phyloP scores from a whole-genome alignment of 2,888 invertebrate species.

The Cephus sareptanus region DNA sequence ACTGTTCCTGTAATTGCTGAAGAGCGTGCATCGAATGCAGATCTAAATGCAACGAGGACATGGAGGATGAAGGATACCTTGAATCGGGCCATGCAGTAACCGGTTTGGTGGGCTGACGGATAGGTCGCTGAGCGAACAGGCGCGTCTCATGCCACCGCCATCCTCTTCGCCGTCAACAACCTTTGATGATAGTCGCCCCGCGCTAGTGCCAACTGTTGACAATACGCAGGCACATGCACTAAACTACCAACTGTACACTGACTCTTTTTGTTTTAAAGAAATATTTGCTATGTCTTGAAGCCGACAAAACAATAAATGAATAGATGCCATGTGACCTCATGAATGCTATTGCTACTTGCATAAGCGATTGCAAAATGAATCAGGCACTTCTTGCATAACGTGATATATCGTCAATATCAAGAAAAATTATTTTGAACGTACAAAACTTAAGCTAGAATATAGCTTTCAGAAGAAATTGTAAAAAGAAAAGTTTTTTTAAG shows the following conservation, averaged over 20 bases:
- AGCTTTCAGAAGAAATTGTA: neutral
- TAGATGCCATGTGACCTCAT: neutral
- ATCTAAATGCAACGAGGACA: constrained; percentile 1
- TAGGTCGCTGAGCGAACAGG: constrained; percentile 84
- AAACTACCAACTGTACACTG: constrained; percentile 25
- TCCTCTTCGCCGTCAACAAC: constrained; percentile 65
- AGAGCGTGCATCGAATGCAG: neutral
- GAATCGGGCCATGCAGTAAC: constrained; percentile 71
- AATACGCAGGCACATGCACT: constrained; percentile 58
- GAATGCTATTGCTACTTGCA: neutral
- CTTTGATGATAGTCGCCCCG: constrained; percentile 57
- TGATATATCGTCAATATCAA: neutral
- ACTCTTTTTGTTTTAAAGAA: neutral
- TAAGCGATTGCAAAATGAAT: neutral
- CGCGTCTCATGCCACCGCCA: constrained; percentile 77
- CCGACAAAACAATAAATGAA: neutral
- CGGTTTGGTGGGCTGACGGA: constrained; percentile 72
- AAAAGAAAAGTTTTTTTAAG: neutral
- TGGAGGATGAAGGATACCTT: constrained; percentile 66
- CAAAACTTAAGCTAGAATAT: too few relatives aligned
- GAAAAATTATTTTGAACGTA: neutral
- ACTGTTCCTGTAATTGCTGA: neutral
- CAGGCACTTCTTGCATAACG: neutral
- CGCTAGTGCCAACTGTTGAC: constrained; percentile 62
- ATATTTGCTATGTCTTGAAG: neutral